A percentile compares a stretch with the other conserved stretches of the same genome.
Conservation (phyloP, 2,113 vertebrate species). For the Perca schrenkii region DNA sequence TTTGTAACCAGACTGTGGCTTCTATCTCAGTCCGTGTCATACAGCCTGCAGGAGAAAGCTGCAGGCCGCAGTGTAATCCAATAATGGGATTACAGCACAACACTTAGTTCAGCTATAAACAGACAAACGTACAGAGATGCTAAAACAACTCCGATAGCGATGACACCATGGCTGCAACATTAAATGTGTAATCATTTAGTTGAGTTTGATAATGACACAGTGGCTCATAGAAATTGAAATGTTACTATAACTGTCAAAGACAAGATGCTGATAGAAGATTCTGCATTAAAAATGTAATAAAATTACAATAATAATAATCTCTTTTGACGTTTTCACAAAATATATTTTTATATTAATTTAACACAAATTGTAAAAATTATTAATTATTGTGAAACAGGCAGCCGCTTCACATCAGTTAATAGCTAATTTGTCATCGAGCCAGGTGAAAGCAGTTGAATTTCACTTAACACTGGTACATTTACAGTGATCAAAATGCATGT, state of each 20-base stretch:
- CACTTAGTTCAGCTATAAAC: constrained; percentile 73
- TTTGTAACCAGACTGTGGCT: constrained; percentile 17
- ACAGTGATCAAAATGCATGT: not conserved
- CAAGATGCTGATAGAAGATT: not conserved
- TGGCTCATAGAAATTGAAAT: not conserved
- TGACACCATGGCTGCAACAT: not conserved
- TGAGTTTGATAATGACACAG: not conserved
- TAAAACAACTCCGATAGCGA: constrained; percentile 20
- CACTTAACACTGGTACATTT: not conserved
- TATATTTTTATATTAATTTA: not conserved
- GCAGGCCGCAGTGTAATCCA: constrained; percentile 77
- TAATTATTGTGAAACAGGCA: not conserved
- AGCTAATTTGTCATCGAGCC: not conserved
- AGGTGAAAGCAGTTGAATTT: not conserved
- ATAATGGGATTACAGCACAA: constrained; percentile 82
- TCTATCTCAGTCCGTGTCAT: constrained; percentile 42
- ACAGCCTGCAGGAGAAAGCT: constrained; percentile 77
- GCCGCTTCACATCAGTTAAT: not conserved
- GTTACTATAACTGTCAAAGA: not conserved
- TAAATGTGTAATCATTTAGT: not conserved
- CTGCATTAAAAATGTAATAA: not conserved
- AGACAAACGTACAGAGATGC: constrained; percentile 49
- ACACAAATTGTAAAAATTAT: not conserved
- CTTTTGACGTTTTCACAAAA: not conserved
- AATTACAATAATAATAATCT: too few relatives aligned